Evolutionary conservation across 35 echinoderm and acorn worm species (phyloP).

Genomic region (Anneissia japonica): DNA sequence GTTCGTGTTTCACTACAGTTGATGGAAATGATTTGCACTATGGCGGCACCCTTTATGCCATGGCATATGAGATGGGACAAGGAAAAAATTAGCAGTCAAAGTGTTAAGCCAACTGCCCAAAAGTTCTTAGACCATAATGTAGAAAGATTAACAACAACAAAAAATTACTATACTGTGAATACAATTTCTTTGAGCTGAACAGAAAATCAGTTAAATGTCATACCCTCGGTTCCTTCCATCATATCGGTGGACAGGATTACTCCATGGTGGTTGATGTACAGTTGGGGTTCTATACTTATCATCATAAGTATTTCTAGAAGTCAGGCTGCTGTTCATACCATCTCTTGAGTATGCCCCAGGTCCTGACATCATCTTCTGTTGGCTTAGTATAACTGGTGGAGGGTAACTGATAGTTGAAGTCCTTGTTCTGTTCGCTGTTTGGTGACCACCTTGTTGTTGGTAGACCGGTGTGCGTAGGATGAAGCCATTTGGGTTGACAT

Average conservation of each 20-base stretch:
- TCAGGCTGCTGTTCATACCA: background rate
- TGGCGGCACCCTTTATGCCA: too few relatives aligned
- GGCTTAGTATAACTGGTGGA: background rate
- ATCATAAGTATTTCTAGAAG: background rate
- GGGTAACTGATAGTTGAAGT: background rate
- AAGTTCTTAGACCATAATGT: too few relatives aligned
- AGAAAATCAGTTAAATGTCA: too few relatives aligned
- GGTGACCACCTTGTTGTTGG: background rate
- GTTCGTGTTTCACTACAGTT: too few relatives aligned
- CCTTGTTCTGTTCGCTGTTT: too few relatives aligned
- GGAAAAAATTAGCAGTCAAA: too few relatives aligned
- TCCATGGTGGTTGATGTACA: background rate
- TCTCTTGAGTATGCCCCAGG: background rate
- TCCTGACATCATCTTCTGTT: background rate
- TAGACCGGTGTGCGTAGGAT: background rate
- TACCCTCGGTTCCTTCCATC: background rate
- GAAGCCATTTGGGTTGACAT: background rate
- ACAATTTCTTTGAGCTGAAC: too few relatives aligned
- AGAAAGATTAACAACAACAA: too few relatives aligned
- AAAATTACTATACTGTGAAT: too few relatives aligned
- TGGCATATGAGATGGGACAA: too few relatives aligned
- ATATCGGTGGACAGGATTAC: background rate
- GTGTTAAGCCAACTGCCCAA: too few relatives aligned
- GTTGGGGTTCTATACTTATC: background rate
- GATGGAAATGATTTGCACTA: too few relatives aligned